Evolutionary conservation across 2,888 invertebrate species (phyloP).

Genomic region (Acanthosepion lycidas): DNA sequence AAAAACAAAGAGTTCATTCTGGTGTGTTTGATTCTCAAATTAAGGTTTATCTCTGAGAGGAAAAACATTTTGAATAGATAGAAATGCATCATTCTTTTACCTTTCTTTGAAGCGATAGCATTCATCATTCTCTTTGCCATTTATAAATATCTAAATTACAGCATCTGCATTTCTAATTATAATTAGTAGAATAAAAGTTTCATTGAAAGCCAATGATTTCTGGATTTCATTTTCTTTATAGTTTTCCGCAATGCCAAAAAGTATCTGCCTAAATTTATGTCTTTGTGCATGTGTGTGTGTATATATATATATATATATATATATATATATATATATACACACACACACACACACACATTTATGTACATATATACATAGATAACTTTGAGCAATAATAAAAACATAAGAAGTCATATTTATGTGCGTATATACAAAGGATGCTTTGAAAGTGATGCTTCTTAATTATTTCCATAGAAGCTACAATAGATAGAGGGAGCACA

Average conservation of each 20-base stretch:
- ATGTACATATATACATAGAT: not conserved
- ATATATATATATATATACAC: not conserved
- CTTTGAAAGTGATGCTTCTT: too few relatives aligned
- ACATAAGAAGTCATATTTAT: not conserved
- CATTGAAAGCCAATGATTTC: not conserved
- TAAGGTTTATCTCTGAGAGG: not conserved
- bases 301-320: not conserved
- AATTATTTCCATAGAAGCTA: too few relatives aligned
- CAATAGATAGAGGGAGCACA: too few relatives aligned
- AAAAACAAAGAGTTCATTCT: not conserved
- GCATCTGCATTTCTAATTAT: not conserved
- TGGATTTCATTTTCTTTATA: not conserved
- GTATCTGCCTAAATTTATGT: not conserved
- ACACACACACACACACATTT: too few relatives aligned
- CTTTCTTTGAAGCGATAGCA: not conserved
- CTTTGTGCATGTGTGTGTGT: not conserved
- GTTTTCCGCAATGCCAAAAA: not conserved
- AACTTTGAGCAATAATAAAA: too few relatives aligned
- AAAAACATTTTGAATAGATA: not conserved
- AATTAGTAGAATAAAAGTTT: constrained; percentile 33
- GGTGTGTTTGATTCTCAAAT: not conserved
- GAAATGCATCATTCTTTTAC: not conserved
- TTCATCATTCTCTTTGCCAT: not conserved
- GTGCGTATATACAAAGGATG: not conserved
- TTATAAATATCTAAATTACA: not conserved